A percentile compares a stretch with the other conserved stretches of the same genome.
phyloP scores from a whole-genome alignment of 2,113 vertebrate species.

The Erpornis zantholeuca region DNA sequence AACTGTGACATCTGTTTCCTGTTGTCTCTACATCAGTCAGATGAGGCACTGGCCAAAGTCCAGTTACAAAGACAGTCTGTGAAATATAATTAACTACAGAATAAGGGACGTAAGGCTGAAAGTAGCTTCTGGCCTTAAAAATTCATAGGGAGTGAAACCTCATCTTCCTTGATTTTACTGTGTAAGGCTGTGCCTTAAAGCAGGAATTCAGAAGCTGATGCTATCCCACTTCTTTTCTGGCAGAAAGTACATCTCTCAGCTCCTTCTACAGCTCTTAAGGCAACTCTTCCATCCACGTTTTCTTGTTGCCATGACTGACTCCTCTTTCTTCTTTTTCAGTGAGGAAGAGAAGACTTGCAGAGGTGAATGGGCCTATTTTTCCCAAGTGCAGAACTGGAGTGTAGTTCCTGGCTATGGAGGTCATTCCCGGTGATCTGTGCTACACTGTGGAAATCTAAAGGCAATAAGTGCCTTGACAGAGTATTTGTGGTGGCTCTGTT shows the following conservation, averaged over 20 bases:
- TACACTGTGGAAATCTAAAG: slow-evolving; percentile 51
- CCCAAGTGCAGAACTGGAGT: slow-evolving; percentile 94
- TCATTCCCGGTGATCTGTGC: slow-evolving; percentile 5
- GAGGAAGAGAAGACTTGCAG: slow-evolving; percentile 94
- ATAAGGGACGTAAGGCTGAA: not conserved
- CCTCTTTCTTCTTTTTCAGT: slow-evolving; percentile 75
- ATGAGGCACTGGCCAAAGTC: not conserved
- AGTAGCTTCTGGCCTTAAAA: not conserved
- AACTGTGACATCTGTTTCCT: not conserved
- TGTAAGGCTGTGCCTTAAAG: not conserved
- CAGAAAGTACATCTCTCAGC: not conserved
- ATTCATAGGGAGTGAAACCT: not conserved
- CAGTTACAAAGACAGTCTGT: not conserved
- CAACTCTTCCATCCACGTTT: not conserved
- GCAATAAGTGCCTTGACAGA: slow-evolving; percentile 60
- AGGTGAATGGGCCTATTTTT: slow-evolving; percentile 88
- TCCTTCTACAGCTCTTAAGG: not conserved
- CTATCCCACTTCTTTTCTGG: not conserved
- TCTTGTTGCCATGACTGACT: not conserved
- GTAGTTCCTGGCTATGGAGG: slow-evolving; percentile 63
- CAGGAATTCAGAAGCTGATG: not conserved
- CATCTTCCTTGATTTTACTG: not conserved
- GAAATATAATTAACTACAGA: not conserved
- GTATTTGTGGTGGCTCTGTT: slow-evolving; percentile 71
- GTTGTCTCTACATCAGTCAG: not conserved